A percentile compares a stretch with the other conserved stretches of the same genome.
phyloP scores from a whole-genome alignment of 2,888 invertebrate genomes.

The Ophion ventricosus region DNA sequence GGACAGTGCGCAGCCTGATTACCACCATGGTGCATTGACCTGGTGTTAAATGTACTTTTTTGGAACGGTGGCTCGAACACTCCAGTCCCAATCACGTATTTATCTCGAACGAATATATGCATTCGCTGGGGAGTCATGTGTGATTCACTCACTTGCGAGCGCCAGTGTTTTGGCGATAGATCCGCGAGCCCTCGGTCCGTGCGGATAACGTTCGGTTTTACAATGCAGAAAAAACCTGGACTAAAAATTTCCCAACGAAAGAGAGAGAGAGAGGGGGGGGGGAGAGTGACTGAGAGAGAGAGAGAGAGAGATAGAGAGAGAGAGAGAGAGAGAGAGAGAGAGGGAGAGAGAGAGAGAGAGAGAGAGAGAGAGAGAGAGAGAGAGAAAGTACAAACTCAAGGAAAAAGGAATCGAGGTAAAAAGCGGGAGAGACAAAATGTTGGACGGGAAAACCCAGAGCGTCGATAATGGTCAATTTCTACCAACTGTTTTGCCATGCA shows the following conservation, averaged over 20 bases:
- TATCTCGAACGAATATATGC: conserved; percentile 35
- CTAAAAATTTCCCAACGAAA: conserved; percentile 1
- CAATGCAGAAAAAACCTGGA: conserved; percentile 34
- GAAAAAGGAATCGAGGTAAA: conserved; percentile 35
- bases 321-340: neutral
- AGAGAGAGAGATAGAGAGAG: conserved; percentile 41
- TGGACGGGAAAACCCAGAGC: conserved; percentile 51
- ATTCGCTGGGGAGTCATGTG: neutral
- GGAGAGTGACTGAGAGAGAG: conserved; percentile 14
- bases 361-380: conserved; percentile 44
- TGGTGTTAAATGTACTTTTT: conserved; percentile 29
- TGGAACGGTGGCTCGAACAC: neutral
- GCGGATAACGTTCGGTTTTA: conserved; percentile 55
- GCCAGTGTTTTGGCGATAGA: conserved; percentile 12
- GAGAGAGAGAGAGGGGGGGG: neutral
- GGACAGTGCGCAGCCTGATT: neutral
- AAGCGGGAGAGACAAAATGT: conserved; percentile 32
- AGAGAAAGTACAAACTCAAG: neutral
- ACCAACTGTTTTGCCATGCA: conserved; percentile 10
- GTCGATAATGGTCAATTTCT: conserved; percentile 44
- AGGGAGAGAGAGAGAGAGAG: conserved; percentile 8
- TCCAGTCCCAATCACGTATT: conserved; percentile 51
- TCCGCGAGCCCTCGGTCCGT: conserved; percentile 24
- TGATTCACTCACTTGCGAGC: neutral
- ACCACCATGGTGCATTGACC: neutral